A percentile compares a stretch with the other conserved stretches of the same genome.
These are phyloP conservation scores for Drosophila anomelani DNA, from an alignment of 2,888 invertebrate genomes.

Conservation along the genomic window DNA sequence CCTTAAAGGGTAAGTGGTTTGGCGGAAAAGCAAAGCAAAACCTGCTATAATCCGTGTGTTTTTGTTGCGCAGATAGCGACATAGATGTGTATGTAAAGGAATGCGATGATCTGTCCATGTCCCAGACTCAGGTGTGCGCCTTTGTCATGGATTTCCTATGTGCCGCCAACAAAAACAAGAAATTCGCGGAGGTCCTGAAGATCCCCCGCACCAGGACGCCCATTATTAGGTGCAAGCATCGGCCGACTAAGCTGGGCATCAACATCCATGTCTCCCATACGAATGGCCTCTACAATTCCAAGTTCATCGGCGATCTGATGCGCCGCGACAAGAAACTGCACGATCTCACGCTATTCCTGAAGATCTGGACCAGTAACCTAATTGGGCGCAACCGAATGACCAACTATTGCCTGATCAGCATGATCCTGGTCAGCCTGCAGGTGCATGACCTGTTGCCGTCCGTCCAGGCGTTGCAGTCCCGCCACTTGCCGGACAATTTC, in stretches of 20 bases:
- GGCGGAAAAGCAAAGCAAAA: neutral
- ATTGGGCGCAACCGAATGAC: conserved; percentile 84
- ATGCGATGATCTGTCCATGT: neutral
- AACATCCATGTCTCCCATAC: conserved; percentile 91
- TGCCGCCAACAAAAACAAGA: conserved; percentile 82
- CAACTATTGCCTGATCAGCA: conserved; percentile 89
- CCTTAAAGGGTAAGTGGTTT: conserved; percentile 85
- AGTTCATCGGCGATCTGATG: conserved; percentile 88
- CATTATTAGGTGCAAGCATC: conserved; percentile 90
- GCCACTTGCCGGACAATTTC: conserved; percentile 78
- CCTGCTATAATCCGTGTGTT: neutral
- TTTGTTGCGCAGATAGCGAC: conserved; percentile 86
- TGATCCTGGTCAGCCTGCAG: conserved; percentile 90
- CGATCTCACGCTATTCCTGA: conserved; percentile 88
- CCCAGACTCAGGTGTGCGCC: conserved; percentile 71
- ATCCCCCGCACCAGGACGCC: conserved; percentile 91
- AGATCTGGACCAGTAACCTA: conserved; percentile 90
- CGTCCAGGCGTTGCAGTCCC: conserved; percentile 83
- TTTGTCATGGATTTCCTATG: conserved; percentile 81
- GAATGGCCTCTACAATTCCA: conserved; percentile 89
- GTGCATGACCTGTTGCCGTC: conserved; percentile 85
- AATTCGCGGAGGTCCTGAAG: conserved; percentile 86
- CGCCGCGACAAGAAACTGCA: conserved; percentile 86
- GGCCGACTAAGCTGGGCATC: conserved; percentile 87
- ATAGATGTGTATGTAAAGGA: conserved; percentile 88